Evolutionary conservation across 2,888 invertebrate species (phyloP).

Genomic region (Falcaria lacertinaria): DNA sequence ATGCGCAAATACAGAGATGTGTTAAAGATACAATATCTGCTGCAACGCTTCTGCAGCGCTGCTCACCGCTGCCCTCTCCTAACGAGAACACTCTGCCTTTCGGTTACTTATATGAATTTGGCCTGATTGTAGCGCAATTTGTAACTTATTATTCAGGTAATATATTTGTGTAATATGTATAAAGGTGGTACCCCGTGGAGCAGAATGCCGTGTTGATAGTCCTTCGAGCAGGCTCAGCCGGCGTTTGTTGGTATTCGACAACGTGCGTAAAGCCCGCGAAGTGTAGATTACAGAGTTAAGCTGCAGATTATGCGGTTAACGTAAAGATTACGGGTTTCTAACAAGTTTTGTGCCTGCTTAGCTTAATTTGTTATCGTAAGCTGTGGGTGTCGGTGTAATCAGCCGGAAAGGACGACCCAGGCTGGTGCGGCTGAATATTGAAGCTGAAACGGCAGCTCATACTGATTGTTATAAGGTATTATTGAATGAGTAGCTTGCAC

Average conservation of each 20-base stretch:
- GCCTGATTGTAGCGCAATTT: too few species aligned
- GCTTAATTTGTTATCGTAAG: not conserved
- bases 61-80: slow-evolving; percentile 2
- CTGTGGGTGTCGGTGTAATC: too few species aligned
- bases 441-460: too few species aligned
- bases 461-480: too few species aligned
- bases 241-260: not conserved
- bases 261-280: not conserved
- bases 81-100: not conserved
- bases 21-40: slow-evolving; percentile 31
- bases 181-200: too few species aligned
- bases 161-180: too few species aligned
- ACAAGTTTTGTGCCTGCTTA: not conserved
- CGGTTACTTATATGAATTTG: too few species aligned
- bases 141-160: too few species aligned
- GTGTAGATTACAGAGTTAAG: not conserved
- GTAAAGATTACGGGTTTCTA: not conserved
- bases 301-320: not conserved
- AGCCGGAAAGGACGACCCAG: too few species aligned
- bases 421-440: too few species aligned
- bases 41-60: slow-evolving; percentile 1
- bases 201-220: not conserved
- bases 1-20: slow-evolving; percentile 36
- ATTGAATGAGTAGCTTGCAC: too few species aligned
- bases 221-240: not conserved